Evolutionary conservation across 2,888 invertebrate genomes (phyloP), one percentile per base, ranked within the genome.

Genomic region (Diarsia dahlii): DNA sequence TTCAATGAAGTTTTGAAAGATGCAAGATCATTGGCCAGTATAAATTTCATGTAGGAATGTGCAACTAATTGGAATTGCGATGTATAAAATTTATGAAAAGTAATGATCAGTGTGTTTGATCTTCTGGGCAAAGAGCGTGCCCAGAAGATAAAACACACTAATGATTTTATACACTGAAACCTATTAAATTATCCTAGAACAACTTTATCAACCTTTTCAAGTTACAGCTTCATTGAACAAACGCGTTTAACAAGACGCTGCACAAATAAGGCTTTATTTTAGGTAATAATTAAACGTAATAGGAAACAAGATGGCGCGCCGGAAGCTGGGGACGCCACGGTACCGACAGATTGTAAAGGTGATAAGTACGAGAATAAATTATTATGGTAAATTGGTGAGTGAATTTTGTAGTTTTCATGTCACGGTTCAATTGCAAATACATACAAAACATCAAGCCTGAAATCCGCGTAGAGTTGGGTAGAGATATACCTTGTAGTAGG

Each of bases 261-360:
- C 70, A 68, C 77, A 84, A 87, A 83, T 75, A 72, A 85, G 78
- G 85, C 87, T 86, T 89, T 82, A 84, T 88, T 89, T 89, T 88
- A 84, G 89, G 85, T 86, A 85, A 93, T 94, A 95, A 95, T 96
- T 95, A 95, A 93, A 90, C 89, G 89, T 94, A 95, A 95, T 95
- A 93, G 92, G 86, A 73, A 85, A 90, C 94, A 95, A 95, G 95
- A 95, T 95, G 95, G 94, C 94, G 87, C 87, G 60, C 90, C 93
- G 94, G 95, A 93, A 90, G 89, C 74, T 86, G 85, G 84, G 89
- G 88, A 81, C 81, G 80, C 80, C 70, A 82, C 82, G 79, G 85
- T 89, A 88, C 75, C 18, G 87, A 77, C 75, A 82, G 87, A 74
- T 77, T 66, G 77, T 39, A n/a, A 74, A 82, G 64, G n/a, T 70